Evolutionary conservation across 2,888 invertebrate genomes (phyloP), one percentile per base, ranked within the genome.

Genomic region (Nebria salina): DNA sequence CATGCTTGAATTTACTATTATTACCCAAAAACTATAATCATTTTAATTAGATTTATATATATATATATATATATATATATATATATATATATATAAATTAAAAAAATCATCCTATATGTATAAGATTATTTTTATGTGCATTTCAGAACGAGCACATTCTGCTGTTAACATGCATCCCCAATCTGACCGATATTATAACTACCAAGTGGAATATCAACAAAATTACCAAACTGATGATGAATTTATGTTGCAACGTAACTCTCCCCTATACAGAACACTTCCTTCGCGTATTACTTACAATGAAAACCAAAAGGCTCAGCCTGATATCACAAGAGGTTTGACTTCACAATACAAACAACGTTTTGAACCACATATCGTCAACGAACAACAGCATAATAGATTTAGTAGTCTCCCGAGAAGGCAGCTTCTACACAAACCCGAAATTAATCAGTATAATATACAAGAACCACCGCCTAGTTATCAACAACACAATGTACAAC

Each of bases 251-350:
- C 80, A 80, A 41, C 80, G 80, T 7, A 75, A 80, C 65, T 80
- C 80, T 73, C 82, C 85, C 5, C 83, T 82, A 68, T 89, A 88
- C 83, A 87, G 87, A 74, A 91, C 91, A 0, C 84, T 91, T 65
- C 91, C 91, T 1, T 86, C 87, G 54, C 88, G 90, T 81, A 89
- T 89, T 83, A 85, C 89, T 1, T 84, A 85, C 34, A 86, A 87
- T 7, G 89, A 90, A 76, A 84, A 88, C 72, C 90, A 90, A 66
- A 34, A 1, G 34, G 89, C 90, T 65, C 91, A 91, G 1, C 91
- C 91, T 1, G 91, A 91, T 81, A 91, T 91, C 75, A 91, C 90
- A 54, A 87, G 90, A 80, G 90, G 90, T 26, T 85, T 90, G 80
- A 87, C 26, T 15, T 43, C 41, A 8, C 73, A 73, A 15, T 73